Base-by-base conservation (phyloP, 2,888 invertebrate genomes). In the Pyrrhosoma nymphula region DNA sequence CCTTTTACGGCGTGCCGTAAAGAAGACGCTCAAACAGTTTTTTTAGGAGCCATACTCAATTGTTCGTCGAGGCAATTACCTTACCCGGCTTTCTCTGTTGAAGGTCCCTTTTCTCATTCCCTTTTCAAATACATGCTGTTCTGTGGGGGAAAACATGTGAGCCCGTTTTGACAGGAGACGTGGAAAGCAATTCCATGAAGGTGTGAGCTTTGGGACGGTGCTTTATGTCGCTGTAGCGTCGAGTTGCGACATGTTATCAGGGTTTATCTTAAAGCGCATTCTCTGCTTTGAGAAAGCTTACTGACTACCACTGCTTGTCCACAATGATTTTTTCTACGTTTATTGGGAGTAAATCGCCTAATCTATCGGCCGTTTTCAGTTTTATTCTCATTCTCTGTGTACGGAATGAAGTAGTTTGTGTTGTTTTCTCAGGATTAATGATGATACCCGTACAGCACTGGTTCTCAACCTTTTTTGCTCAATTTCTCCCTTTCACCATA, bases 1-100 rank as follows among this genome's bases (percentile, higher is more conserved):
- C 39, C 39, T 91, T 91, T 91, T 91, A 91, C 56, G 91, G 63
- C 69, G 69, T 39, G 93, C n/a, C 47, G 93, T 93, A 93, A 93
- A 93, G 69, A 26, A 47, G 69, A 93, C 69, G 39, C 55, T 93
- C 39, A 47, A 60, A 69, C 69, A 23, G 69, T 93, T 93, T 69
- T 60, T 69, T 93, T 39, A 93, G 93, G 63, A 35, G 63, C 63
- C 63, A 56, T 91, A 6, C 23, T 20, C 91, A 26, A 91, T 63
- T 63, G 91, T 91, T 39, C 91, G 91, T 63, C 23, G 63, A 56
- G 91, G 91, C 63, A 63, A 91, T 91, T 82, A 82, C 82, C 82
- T 91, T 91, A 39, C 60, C 91, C 63, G 56, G 63, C 91, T 63
- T 63, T 60, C 91, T 56, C 55, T 0, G 56, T 55, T 47, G 89